Percentiles rank a stretch among this genome's conserved stretches.
phyloP scores from a whole-genome alignment of 2,113 vertebrate species.

The Bostrychus sinensis region DNA sequence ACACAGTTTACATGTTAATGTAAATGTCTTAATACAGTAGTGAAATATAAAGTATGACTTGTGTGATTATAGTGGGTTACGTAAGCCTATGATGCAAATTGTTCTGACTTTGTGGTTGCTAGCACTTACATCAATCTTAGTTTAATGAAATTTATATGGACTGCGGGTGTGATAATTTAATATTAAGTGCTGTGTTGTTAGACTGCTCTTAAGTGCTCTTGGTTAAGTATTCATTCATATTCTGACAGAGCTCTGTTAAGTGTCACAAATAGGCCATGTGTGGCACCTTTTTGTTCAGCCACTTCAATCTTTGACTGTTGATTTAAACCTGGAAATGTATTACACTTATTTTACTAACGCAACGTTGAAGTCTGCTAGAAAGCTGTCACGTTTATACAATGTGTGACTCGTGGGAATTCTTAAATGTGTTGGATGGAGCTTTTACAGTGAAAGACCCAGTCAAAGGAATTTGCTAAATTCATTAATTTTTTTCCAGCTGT shows the following conservation, averaged over 20 bases:
- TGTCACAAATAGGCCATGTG: constrained; percentile 24
- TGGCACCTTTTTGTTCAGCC: constrained; percentile 45
- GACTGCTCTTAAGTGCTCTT: constrained; percentile 9
- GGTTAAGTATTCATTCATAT: constrained; percentile 6
- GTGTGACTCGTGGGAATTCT: constrained; percentile 6
- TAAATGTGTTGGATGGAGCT: not conserved
- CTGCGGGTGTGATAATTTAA: constrained; percentile 1
- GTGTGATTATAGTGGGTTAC: not conserved
- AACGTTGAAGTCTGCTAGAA: constrained; percentile 27
- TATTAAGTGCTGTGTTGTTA: constrained; percentile 3
- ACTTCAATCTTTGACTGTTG: constrained; percentile 47
- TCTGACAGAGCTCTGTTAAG: constrained; percentile 18
- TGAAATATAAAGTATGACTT: no score
- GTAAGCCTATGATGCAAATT: not conserved
- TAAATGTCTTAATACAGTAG: no score
- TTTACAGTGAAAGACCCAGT: not conserved
- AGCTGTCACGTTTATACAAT: constrained; percentile 31
- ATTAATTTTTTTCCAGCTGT: not conserved
- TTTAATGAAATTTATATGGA: no score
- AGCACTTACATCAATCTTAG: no score
- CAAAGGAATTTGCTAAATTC: no score
- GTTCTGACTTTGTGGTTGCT: no score
- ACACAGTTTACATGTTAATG: not conserved
- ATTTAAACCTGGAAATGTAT: constrained; percentile 26
- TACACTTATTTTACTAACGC: constrained; percentile 24